phyloP scores from a whole-genome alignment of 2,113 vertebrate genomes.

The Typhlomys cinereus region DNA sequence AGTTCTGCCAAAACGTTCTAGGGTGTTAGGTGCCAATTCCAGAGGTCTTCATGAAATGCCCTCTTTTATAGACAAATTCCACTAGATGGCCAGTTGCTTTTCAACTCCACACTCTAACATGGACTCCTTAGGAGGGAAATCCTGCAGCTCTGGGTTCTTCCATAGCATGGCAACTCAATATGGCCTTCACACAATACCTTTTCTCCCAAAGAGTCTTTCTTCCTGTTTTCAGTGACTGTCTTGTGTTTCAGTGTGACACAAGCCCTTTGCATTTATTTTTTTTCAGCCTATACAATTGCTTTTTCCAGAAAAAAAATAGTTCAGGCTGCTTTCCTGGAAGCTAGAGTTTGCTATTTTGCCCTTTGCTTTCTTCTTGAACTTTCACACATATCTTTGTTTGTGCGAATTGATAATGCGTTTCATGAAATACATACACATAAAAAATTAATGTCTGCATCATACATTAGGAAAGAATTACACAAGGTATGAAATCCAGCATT shows the following conservation, averaged over 20 bases:
- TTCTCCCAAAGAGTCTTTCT: slow-evolving; percentile 13
- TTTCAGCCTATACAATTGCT: background rate
- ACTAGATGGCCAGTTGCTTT: background rate
- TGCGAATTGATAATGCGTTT: background rate
- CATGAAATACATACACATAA: background rate
- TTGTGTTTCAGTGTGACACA: background rate
- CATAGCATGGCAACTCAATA: background rate
- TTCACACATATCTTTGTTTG: background rate
- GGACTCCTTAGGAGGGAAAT: background rate
- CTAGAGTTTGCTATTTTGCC: background rate
- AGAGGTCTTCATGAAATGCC: background rate
- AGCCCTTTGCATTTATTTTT: background rate
- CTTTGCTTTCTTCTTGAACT: background rate
- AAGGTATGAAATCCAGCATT: background rate
- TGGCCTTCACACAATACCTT: background rate
- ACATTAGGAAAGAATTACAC: background rate
- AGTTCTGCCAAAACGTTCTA: background rate
- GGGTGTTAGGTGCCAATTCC: background rate
- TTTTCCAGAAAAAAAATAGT: background rate
- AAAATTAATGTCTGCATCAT: background rate
- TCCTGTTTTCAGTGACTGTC: background rate
- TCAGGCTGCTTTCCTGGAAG: background rate
- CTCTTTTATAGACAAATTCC: background rate
- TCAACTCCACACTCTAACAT: background rate
- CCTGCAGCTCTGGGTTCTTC: background rate